Conservation (phyloP, 2,888 invertebrate genomes). For the Tinea semifulvella region DNA sequence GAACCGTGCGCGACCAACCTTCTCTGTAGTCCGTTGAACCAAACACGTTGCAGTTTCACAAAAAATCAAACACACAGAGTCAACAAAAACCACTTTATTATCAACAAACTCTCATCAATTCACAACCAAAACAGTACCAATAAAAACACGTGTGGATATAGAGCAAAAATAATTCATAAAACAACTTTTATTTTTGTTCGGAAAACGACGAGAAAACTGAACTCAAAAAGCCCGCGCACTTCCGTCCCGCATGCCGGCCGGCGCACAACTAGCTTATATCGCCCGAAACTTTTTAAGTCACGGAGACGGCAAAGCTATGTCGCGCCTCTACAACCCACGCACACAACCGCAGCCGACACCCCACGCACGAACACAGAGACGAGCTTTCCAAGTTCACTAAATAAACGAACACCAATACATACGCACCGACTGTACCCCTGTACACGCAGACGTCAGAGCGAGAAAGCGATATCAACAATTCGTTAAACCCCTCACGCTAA, state of each 20-base stretch:
- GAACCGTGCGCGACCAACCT: constrained; percentile 57
- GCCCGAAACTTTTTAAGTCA: constrained; percentile 66
- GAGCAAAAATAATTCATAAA: constrained; percentile 27
- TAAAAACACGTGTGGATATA: neutral
- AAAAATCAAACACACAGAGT: constrained; percentile 54
- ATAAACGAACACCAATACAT: constrained; percentile 66
- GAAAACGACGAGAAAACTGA: constrained; percentile 49
- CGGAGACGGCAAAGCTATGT: constrained; percentile 67
- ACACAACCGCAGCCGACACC: constrained; percentile 51
- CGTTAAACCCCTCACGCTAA: constrained; percentile 34
- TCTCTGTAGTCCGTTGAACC: constrained; percentile 64
- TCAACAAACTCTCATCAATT: constrained; percentile 22
- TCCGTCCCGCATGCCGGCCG: constrained; percentile 52
- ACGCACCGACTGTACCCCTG: constrained; percentile 60
- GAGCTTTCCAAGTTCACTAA: constrained; percentile 66
- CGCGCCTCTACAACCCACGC: constrained; percentile 64
- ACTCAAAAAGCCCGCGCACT: constrained; percentile 35
- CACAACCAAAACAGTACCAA: constrained; percentile 25
- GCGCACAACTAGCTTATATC: constrained; percentile 61
- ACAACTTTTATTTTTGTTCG: constrained; percentile 49
- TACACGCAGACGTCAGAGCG: constrained; percentile 54
- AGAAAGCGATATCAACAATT: constrained; percentile 62
- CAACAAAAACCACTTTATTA: constrained; percentile 39
- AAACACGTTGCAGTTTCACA: constrained; percentile 65
- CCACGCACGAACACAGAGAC: constrained; percentile 62